Evolutionary conservation across 2,113 vertebrate species (phyloP).

Genomic region (Egretta garzetta): DNA sequence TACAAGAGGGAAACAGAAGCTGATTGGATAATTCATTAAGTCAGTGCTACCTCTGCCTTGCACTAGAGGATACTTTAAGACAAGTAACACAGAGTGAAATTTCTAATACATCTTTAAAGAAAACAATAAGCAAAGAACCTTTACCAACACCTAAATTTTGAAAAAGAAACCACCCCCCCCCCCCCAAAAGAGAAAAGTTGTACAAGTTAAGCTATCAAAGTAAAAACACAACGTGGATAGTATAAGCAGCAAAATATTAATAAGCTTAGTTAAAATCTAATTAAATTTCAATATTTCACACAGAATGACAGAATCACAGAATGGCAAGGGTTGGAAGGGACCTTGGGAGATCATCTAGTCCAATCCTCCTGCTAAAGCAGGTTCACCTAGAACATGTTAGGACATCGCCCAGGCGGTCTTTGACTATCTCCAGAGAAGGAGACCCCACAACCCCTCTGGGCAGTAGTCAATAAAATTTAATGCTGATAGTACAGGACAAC

Average conservation of each 20-base stretch:
- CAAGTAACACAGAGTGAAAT: not conserved
- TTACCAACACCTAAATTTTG: not conserved
- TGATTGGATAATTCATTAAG: not conserved
- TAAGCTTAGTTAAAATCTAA: not conserved
- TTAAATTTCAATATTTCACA: not conserved
- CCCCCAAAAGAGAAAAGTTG: accelerated
- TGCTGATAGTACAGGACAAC: not conserved
- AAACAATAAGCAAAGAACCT: not conserved
- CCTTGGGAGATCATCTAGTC: no score
- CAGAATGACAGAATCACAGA: no score
- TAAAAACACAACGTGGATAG: not conserved
- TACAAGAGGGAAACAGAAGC: not conserved
- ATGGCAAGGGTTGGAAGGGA: no score
- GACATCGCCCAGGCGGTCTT: no score
- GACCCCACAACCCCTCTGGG: no score
- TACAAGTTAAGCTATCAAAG: not conserved
- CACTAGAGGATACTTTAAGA: not conserved
- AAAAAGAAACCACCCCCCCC: accelerated
- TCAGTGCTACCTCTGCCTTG: not conserved
- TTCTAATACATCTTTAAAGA: not conserved
- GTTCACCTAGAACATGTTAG: no score
- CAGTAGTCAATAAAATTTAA: not conserved
- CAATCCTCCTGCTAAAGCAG: no score
- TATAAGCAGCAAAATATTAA: not conserved
- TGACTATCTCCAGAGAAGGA: no score